Conservation (phyloP, 2,888 invertebrate species). For the Drosophila mimica region DNA sequence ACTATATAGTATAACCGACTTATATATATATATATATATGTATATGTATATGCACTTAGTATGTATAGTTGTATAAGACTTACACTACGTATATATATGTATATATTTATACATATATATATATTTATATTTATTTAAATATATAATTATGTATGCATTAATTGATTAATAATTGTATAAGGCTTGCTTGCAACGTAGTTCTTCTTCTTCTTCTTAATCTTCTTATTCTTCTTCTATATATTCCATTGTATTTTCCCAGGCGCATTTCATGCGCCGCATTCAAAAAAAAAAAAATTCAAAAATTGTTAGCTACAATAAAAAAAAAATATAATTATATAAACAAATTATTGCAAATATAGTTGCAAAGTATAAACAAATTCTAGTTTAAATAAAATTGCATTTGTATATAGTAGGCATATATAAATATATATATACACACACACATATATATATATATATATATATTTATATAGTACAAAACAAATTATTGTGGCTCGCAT, state of each 20-base stretch:
- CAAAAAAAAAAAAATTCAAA: slow-evolving; percentile 24
- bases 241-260: slow-evolving; percentile 20
- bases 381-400: slow-evolving; percentile 26
- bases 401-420: slow-evolving; percentile 11
- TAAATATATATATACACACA: slow-evolving; percentile 1
- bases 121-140: slow-evolving; percentile 7
- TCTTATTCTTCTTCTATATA: neutral
- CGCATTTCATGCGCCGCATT: slow-evolving; percentile 71
- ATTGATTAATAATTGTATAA: slow-evolving; percentile 68
- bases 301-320: slow-evolving; percentile 27
- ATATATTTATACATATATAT: slow-evolving; percentile 20
- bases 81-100: slow-evolving; percentile 14
- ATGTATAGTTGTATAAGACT: slow-evolving; percentile 35
- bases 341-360: slow-evolving; percentile 3
- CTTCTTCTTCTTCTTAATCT: slow-evolving; percentile 1
- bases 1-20: slow-evolving; percentile 16
- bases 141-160: slow-evolving; percentile 35
- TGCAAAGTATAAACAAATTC: slow-evolving; percentile 44
- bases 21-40: slow-evolving; percentile 10
- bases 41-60: slow-evolving; percentile 26
- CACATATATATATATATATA: slow-evolving; percentile 26
- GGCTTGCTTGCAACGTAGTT: slow-evolving; percentile 67
- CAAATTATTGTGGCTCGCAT: slow-evolving; percentile 30
- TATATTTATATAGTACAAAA: slow-evolving; percentile 50
- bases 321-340: slow-evolving; percentile 23